Base-by-base conservation (phyloP, 2,888 invertebrate species). In the Pandemis heparana region DNA sequence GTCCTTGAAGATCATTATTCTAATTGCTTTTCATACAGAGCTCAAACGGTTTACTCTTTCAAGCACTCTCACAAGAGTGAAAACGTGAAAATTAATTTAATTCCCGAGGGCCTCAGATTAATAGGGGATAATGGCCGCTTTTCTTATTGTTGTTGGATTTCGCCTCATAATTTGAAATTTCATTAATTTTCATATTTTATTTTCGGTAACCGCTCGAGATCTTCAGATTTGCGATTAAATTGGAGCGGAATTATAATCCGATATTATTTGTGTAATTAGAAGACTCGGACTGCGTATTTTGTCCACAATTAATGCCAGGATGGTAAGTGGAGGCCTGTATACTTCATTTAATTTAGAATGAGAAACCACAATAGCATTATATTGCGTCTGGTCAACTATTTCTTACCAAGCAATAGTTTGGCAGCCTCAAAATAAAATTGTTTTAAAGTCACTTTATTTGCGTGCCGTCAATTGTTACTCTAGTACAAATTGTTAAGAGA, bases 21-120 rank as follows among this genome's bases (percentile, higher is more conserved):
- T 87, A 88, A 88, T 87, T 88, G 88, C 85, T 87, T 87, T 91
- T 90, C 89, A 90, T 89, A 89, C 84, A 75, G 83, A 86, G 85
- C 86, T 86, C 86, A 81, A 87, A 89, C 84, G 87, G 88, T 89
- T 87, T 87, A 86, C 86, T 87, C 85, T 87, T 87, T 89, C 87
- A 83, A 93, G 93, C 85, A 87, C 86, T 85, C 86, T 85, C 86
- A 85, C 84, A 83, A 78, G 78, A 83, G 85, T 83, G 86, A 86
- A 89, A 89, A 88, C 84, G 90, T 85, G 89, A 87, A 91, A 91
- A 92, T 92, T 92, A 89, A 90, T 92, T 93, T 90, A 92, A 90
- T 88, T 88, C 88, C 84, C 84, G 79, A 83, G 84, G 81, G 80
- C 79, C 81, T 76, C 81, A 85, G 87, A 89, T 89, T 89, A 90